These are phyloP conservation scores for Helogale parvula DNA, from an alignment of 2,113 vertebrate species.

Conservation along the genomic window DNA sequence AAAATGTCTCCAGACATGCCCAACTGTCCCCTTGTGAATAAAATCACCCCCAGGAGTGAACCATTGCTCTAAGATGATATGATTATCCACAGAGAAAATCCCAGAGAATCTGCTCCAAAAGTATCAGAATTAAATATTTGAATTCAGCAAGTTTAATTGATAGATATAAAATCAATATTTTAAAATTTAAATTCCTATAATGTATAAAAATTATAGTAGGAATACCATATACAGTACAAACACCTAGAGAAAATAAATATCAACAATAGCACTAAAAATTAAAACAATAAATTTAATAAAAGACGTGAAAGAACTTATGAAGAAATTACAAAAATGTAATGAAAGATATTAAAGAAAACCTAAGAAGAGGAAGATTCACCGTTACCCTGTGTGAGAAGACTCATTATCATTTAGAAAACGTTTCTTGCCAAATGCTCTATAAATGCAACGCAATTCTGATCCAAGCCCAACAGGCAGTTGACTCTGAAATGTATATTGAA, in stretches of 20 bases:
- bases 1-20: neutral
- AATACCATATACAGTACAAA: neutral
- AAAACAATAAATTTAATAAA: constrained; percentile 18
- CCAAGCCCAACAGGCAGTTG: neutral
- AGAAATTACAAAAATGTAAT: neutral
- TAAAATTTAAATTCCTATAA: neutral
- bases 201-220: neutral
- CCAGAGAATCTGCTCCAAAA: neutral
- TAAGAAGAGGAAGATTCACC: neutral
- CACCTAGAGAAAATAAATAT: neutral
- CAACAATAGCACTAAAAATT: neutral
- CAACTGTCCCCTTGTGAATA: neutral
- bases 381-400: neutral
- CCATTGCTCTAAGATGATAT: neutral
- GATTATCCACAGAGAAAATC: neutral
- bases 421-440: neutral
- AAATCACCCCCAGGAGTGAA: neutral
- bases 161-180: neutral
- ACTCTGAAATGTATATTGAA: neutral
- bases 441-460: neutral
- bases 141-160: neutral
- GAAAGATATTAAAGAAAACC: neutral
- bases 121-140: neutral
- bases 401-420: neutral
- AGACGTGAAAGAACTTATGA: neutral